Evolutionary conservation across 2,888 invertebrate genomes (phyloP), one percentile per base, ranked within the genome.

Genomic region (Leptinotarsa rubiginosa): DNA sequence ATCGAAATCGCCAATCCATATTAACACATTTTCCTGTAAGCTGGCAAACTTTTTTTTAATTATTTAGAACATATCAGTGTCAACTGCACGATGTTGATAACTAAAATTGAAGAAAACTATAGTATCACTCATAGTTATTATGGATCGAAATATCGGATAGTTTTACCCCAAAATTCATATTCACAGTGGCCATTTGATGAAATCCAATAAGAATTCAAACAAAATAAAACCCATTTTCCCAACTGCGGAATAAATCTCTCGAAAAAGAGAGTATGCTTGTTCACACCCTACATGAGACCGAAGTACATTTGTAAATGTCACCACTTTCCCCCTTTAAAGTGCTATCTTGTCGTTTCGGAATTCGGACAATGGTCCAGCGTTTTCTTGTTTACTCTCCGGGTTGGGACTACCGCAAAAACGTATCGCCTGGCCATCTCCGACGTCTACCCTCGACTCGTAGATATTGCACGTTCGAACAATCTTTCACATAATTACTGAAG

Each of bases 311-410:
- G 79, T 81, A 79, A 78, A 80, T 73, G 81, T 82, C 82, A 80
- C 71, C 68, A 59, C 10, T 77, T 62, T 62, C 75, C 76, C 76
- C 79, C 77, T 73, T 77, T 47, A 68, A n/a, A 70, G 73, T 69
- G 75, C 79, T 81, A 81, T 81, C 81, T 81, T 65, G 72, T 74
- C 77, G 75, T 73, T 75, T 73, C 74, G 72, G 74, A 68, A 67
- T 75, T 80, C 80, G 82, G 82, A 82, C 82, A 82, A 81, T 82
- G 82, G 82, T 80, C 82, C 75, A 69, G 78, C 75, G 70, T 65
- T 74, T 76, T 78, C 75, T 78, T 77, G 75, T 74, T 67, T 65
- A 74, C 75, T 79, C 66, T 77, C 77, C 77, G 79, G 77, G 76
- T 75, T 75, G 77, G 72, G 77, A 78, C 76, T 72, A 71, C 80